Percentiles rank a stretch among this genome's conserved stretches.
Evolutionary conservation across 2,797 vertebrate genomes (phyloP).

Genomic region (Pseudomugil gertrudae): DNA sequence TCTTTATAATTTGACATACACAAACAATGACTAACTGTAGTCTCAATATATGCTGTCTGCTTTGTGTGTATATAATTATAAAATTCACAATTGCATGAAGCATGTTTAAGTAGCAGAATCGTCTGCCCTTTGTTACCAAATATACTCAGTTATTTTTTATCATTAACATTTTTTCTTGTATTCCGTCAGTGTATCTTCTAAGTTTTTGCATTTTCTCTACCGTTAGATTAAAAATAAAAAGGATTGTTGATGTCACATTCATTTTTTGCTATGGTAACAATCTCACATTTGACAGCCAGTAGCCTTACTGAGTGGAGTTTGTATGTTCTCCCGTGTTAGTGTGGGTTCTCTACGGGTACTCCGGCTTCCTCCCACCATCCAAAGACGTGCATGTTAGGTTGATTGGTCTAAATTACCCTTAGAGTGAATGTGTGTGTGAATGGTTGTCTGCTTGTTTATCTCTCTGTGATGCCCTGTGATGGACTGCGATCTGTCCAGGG

Average conservation of each 20-base stretch:
- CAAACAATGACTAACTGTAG: conserved; percentile 5
- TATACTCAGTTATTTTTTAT: conserved; percentile 62
- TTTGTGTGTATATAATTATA: conserved; percentile 43
- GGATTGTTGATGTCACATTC: not conserved
- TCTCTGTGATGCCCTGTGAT: no score
- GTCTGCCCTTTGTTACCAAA: conserved; percentile 70
- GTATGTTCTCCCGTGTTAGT: no score
- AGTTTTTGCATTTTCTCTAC: not conserved
- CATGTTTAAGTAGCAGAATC: conserved; percentile 66
- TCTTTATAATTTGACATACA: conserved; percentile 1
- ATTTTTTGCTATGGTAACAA: not conserved
- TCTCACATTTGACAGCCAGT: no score
- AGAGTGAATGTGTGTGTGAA: no score
- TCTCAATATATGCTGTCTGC: conserved; percentile 9
- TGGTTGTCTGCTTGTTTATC: no score
- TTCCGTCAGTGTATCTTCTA: conserved; percentile 30
- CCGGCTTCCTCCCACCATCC: no score
- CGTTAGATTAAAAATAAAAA: not conserved
- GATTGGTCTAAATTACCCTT: no score
- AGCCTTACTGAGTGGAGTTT: no score
- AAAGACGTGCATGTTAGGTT: no score
- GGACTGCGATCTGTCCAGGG: no score
- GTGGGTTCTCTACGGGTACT: no score
- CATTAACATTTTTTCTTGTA: conserved; percentile 42
- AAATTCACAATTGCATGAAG: conserved; percentile 30